Evolutionary conservation across 2,113 vertebrate species (phyloP).

Genomic region (Tyrannus savana): DNA sequence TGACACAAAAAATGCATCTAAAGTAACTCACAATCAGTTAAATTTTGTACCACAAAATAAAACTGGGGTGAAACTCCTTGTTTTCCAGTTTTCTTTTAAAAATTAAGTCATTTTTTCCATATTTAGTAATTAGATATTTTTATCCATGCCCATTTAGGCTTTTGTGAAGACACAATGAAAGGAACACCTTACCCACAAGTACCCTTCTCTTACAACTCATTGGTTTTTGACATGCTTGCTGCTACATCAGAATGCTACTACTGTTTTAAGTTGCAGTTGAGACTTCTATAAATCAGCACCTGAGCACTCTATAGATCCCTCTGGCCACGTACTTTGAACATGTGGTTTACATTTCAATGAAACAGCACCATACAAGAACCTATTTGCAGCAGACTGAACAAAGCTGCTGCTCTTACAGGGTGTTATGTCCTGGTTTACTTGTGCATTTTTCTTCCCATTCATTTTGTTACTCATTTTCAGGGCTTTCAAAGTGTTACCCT

Average conservation of each 20-base stretch:
- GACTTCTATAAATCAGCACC: background rate
- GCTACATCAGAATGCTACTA: background rate
- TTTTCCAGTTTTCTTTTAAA: background rate
- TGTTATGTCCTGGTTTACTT: background rate
- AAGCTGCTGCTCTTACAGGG: background rate
- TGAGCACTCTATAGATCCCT: background rate
- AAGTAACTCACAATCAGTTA: background rate
- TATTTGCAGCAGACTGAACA: background rate
- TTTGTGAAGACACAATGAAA: background rate
- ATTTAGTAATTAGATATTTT: background rate
- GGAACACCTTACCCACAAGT: background rate
- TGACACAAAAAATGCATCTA: background rate
- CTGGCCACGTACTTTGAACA: background rate
- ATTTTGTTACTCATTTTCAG: background rate
- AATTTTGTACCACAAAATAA: background rate
- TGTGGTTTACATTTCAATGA: background rate
- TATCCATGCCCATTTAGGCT: background rate
- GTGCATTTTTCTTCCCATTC: background rate
- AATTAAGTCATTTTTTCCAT: fast-evolving
- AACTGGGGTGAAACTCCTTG: background rate
- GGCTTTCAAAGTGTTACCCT: background rate
- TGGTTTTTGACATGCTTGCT: background rate
- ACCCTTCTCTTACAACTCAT: background rate
- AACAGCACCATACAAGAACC: background rate
- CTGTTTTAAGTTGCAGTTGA: background rate